These are phyloP conservation scores for Homarus gammarus DNA, from an alignment of 2,888 invertebrate species.

Conservation along the genomic window DNA sequence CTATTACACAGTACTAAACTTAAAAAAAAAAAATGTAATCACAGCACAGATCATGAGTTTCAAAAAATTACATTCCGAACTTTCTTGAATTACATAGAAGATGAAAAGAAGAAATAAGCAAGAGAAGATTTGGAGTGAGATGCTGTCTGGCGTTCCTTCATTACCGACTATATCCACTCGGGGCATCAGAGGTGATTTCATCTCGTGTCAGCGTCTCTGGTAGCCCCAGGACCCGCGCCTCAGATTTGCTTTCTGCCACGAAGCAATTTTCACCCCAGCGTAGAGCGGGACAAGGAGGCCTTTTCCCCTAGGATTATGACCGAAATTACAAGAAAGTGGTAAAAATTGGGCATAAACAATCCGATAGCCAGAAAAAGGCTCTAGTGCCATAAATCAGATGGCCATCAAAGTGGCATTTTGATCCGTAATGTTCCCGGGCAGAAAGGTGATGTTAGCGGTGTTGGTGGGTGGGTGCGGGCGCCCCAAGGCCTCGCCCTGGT, in stretches of 20 bases:
- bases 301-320: constrained; percentile 30
- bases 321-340: constrained; percentile 57
- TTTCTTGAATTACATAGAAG: no score
- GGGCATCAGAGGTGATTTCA: constrained; percentile 12
- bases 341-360: constrained; percentile 57
- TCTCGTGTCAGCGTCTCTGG: background rate
- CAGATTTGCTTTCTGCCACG: constrained; percentile 21
- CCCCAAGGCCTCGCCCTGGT: constrained; percentile 52
- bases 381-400: constrained; percentile 44
- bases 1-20: no score
- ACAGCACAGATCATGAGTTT: no score
- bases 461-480: constrained; percentile 20
- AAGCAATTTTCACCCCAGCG: constrained; percentile 28
- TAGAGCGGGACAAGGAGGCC: background rate
- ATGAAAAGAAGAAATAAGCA: background rate
- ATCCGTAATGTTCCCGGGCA: constrained; percentile 13
- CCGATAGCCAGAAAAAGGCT: constrained; percentile 40
- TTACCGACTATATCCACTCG: constrained; percentile 27
- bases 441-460: constrained; percentile 22
- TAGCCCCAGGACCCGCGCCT: constrained; percentile 20
- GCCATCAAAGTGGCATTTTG: constrained; percentile 27
- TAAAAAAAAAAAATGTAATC: no score
- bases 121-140: background rate
- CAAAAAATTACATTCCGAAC: no score
- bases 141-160: constrained; percentile 16